Base-by-base conservation (phyloP, 2,113 vertebrate species). In the Balaenoptera acutorostrata region DNA sequence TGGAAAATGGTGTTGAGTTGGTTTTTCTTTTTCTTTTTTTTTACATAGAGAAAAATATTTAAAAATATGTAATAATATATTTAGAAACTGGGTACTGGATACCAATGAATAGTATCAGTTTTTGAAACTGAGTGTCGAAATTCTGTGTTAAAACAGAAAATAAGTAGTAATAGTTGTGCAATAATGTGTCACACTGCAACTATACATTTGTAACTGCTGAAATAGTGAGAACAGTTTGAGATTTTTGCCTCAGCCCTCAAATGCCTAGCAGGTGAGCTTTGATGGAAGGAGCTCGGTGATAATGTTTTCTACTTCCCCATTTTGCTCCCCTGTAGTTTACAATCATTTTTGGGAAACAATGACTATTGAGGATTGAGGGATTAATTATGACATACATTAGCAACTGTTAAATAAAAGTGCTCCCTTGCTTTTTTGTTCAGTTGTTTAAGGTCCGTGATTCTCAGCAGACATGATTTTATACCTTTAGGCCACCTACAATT, bases 91-190 rank as follows among this genome's bases (percentile, higher is more conserved):
- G 36, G 33, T 72, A 71, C 2, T 72, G 21, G 14, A 29, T 85
- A 90, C 44, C 46, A 93, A 74, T 52, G 12, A 94, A 36, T 17
- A 61, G 3, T 68, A 71, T 23, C n/a, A 71, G 69, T 39, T 75
- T 95, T 88, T 92, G 21, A 94, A 93, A 82, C 0, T n/a, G n/a
- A 90, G 39, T 55, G 55, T 49, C 20, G 33, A 92, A 90, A 86
- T 63, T 83, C 21, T 96, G 20, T 69, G 36, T 83, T 78, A 95
- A 93, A 95, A 93, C 17, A 94, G 33, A 59, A 96, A 89, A 64
- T 25, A 74, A 66, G 10, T 55, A 64, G 36, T 44, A 89, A 66
- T 5, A 39, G 8, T 36, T 88, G 39, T 31, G 87, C 20, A 75
- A 31, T 11, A 55, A 63, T 74, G 80, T 23, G 3, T 84, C 57